Percentiles rank a stretch among this genome's conserved stretches.
Evolutionary conservation across 2,797 vertebrate species (phyloP).

Genomic region (Eulemur albifrons): DNA sequence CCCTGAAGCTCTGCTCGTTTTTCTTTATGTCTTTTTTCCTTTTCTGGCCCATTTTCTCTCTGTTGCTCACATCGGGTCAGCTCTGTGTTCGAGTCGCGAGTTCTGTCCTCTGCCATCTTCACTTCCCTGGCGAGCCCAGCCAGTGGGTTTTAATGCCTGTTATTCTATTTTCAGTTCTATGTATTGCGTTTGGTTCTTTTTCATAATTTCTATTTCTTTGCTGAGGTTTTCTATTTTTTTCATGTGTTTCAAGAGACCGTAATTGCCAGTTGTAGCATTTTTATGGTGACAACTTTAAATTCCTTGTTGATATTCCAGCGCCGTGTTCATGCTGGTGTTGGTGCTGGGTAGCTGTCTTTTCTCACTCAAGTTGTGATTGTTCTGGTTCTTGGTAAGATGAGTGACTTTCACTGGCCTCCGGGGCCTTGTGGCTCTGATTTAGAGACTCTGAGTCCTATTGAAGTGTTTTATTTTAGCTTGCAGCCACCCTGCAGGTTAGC

Average conservation of each 20-base stretch:
- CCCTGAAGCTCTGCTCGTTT: not conserved
- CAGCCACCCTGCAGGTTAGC: accelerated
- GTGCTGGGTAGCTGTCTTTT: not conserved
- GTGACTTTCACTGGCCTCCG: not conserved
- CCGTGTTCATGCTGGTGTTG: not conserved
- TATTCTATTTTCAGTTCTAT: not conserved
- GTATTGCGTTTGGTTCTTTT: not conserved
- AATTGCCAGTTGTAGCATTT: not conserved
- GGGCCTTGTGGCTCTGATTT: not conserved
- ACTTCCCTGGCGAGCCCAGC: not conserved
- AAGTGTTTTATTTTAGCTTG: not conserved
- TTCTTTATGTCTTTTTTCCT: not conserved
- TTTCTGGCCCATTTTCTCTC: not conserved
- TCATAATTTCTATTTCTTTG: not conserved
- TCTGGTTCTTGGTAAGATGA: not conserved
- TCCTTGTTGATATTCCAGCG: not conserved
- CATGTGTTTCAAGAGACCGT: not conserved
- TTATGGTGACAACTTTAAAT: not conserved
- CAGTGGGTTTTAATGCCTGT: not conserved
- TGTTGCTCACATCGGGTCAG: accelerated
- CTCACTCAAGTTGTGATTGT: not conserved
- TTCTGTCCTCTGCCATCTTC: not conserved
- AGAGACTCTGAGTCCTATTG: not conserved
- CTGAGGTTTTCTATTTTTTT: not conserved
- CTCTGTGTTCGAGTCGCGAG: not conserved